Percentiles rank a stretch among this genome's conserved stretches.
Conservation (phyloP, 2,113 vertebrate species). For the Rhabdornis inornatus region DNA sequence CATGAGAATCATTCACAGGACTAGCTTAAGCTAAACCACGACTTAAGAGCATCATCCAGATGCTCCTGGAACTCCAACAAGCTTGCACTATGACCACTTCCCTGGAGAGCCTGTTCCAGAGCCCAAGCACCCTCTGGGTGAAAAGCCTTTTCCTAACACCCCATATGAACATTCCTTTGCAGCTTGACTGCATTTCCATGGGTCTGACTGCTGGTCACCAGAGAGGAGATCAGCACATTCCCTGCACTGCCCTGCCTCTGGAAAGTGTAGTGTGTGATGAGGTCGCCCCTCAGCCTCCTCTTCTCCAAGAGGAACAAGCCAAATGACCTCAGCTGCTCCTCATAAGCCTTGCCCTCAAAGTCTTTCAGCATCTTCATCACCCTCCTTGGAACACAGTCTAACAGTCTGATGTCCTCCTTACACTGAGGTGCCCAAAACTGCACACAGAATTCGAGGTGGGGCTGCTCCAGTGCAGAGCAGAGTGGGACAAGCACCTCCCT, state of each 20-base stretch:
- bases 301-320: background rate
- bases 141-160: background rate
- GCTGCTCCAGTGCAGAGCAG: background rate
- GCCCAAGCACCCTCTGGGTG: background rate
- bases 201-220: background rate
- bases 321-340: background rate
- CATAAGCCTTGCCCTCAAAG: background rate
- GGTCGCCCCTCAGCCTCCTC: background rate
- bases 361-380: background rate
- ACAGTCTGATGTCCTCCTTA: background rate
- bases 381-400: background rate
- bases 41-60: background rate
- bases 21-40: background rate
- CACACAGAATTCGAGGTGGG: background rate
- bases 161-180: background rate
- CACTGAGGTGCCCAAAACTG: background rate
- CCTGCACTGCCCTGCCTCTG: rapidly evolving
- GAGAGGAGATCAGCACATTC: background rate
- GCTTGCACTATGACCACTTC: background rate
- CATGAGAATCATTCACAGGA: background rate
- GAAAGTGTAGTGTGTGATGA: rapidly evolving
- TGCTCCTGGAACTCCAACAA: background rate
- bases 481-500: background rate
- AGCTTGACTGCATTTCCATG: background rate
- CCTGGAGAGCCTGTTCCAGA: background rate